A percentile compares a stretch with the other conserved stretches of the same genome.
Evolutionary conservation across 2,888 invertebrate genomes (phyloP).

Genomic region (Clunio marinus): DNA sequence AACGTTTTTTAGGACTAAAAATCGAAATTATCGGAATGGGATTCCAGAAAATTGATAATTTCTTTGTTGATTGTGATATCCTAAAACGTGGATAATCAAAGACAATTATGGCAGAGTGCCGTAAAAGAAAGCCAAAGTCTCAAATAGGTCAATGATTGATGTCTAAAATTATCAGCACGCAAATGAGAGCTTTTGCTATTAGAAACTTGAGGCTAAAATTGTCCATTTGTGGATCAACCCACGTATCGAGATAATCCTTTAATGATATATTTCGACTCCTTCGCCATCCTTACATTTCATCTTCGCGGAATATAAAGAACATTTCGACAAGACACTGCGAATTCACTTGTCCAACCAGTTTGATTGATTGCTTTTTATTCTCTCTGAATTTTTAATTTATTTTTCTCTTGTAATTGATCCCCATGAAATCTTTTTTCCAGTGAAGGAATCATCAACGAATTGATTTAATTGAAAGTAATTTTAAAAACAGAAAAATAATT

Average conservation of each 20-base stretch:
- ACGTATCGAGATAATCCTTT: not conserved
- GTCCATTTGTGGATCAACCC: conserved; percentile 26
- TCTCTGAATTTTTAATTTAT: conserved; percentile 5
- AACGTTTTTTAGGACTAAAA: not conserved
- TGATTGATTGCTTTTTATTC: conserved; percentile 31
- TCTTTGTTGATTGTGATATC: not conserved
- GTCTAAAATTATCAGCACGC: conserved; percentile 38
- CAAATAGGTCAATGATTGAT: conserved; percentile 29
- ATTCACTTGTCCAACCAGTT: conserved; percentile 25
- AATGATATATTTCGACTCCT: no score
- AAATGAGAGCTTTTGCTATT: not conserved
- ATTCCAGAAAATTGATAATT: conserved; percentile 21
- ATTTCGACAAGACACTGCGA: not conserved
- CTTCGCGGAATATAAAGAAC: conserved; percentile 2
- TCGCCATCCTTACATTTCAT: conserved; percentile 10
- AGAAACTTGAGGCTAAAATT: not conserved
- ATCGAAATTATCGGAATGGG: conserved; percentile 1
- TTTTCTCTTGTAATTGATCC: conserved; percentile 31
- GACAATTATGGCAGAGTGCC: conserved; percentile 26
- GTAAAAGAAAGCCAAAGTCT: not conserved
- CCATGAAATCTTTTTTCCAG: conserved; percentile 22
- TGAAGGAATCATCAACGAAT: conserved; percentile 30
- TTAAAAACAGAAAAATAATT: no score
- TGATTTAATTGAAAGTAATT: conserved; percentile 30
- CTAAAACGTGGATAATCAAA: not conserved